Evolutionary conservation across 2,888 invertebrate species (phyloP).

Genomic region (Apomyelois bistriatella): DNA sequence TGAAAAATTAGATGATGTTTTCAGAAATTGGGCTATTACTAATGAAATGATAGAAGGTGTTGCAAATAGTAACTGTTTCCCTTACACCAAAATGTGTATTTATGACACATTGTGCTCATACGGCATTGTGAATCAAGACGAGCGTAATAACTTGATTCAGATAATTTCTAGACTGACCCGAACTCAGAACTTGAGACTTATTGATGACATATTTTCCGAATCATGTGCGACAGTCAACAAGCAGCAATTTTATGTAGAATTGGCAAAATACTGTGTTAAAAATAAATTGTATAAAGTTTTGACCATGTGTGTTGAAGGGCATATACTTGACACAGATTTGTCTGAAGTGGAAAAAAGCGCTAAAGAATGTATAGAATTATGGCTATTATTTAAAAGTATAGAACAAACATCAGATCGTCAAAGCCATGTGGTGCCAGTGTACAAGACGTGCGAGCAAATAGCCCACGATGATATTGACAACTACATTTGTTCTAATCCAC

Average conservation of each 20-base stretch:
- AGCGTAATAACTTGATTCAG: slow-evolving; percentile 74
- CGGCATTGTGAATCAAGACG: slow-evolving; percentile 82
- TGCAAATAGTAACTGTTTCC: slow-evolving; percentile 64
- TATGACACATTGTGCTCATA: slow-evolving; percentile 81
- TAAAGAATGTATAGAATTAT: slow-evolving; percentile 73
- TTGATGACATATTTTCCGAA: slow-evolving; percentile 77
- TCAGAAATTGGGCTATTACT: slow-evolving; percentile 78
- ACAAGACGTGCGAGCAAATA: slow-evolving; percentile 78
- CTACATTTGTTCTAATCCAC: slow-evolving; percentile 80
- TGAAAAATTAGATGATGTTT: slow-evolving; percentile 69
- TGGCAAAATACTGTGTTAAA: slow-evolving; percentile 75
- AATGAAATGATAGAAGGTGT: slow-evolving; percentile 80
- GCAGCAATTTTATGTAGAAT: slow-evolving; percentile 73
- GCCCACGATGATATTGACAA: slow-evolving; percentile 68
- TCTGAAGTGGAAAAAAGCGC: slow-evolving; percentile 64
- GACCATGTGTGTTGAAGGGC: slow-evolving; percentile 72
- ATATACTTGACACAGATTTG: slow-evolving; percentile 61
- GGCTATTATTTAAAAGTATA: slow-evolving; percentile 76
- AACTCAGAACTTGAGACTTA: slow-evolving; percentile 73
- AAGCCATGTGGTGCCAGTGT: slow-evolving; percentile 73
- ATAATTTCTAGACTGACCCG: slow-evolving; percentile 82
- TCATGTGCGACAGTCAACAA: slow-evolving; percentile 67
- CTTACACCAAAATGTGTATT: slow-evolving; percentile 75
- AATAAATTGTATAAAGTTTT: slow-evolving; percentile 75
- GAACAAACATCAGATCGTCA: slow-evolving; percentile 72